Conservation (phyloP, 1,140 invertebrate genomes). For the Leptopilina clavipes region DNA sequence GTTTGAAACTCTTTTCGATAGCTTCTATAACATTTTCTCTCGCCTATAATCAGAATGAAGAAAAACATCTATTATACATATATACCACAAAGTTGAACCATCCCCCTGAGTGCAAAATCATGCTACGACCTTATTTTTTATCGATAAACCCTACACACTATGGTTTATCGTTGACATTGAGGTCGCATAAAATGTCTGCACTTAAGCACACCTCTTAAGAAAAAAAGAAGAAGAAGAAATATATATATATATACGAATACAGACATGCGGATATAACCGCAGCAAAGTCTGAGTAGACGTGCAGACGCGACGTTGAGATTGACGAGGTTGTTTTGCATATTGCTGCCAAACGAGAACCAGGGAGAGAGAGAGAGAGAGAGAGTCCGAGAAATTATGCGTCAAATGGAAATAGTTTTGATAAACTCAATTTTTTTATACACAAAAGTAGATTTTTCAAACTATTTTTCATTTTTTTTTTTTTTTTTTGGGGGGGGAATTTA, state of each 20-base stretch:
- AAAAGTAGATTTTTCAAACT: neutral
- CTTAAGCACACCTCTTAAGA: slow-evolving; percentile 12
- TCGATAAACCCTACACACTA: slow-evolving; percentile 18
- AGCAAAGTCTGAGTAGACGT: neutral
- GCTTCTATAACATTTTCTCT: neutral
- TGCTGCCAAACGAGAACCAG: slow-evolving; percentile 29
- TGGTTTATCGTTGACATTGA: slow-evolving; percentile 23
- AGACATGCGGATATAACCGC: slow-evolving; percentile 9
- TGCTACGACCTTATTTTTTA: slow-evolving; percentile 27
- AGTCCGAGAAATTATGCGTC: neutral
- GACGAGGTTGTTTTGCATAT: slow-evolving; percentile 27
- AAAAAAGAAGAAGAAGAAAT: neutral
- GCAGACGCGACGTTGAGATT: slow-evolving; percentile 17
- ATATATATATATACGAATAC: slow-evolving; percentile 7
- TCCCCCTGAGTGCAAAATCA: slow-evolving; percentile 31
- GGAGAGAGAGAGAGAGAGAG: neutral
- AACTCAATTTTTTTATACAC: neutral
- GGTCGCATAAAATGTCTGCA: slow-evolving; percentile 18
- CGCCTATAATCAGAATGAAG: neutral
- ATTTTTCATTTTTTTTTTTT: neutral
- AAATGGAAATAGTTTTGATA: slow-evolving; percentile 19
- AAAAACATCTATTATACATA: neutral
- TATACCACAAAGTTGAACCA: neutral
- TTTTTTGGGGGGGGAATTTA: too few species aligned
- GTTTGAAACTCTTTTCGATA: neutral